A percentile compares a stretch with the other conserved stretches of the same genome.
These are phyloP conservation scores for Microtus richardsoni DNA, from an alignment of 2,113 vertebrate species.

Conservation along the genomic window DNA sequence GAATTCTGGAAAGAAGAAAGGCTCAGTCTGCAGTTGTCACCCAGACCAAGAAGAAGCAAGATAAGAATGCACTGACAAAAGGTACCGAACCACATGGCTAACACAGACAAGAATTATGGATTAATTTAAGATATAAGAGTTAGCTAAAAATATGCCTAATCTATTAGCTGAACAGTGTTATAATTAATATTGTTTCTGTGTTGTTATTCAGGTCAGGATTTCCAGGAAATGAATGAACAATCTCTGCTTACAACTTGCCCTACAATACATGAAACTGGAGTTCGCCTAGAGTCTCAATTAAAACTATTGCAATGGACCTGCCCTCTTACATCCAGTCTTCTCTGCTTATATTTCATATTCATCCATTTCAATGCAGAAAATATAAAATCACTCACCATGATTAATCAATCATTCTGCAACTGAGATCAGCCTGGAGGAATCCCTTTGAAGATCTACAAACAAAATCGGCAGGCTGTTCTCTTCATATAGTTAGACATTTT, in stretches of 20 bases:
- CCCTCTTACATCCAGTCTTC: background rate
- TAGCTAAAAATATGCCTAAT: no score
- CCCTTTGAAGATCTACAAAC: constrained; percentile 57
- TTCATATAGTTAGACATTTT: constrained; percentile 34
- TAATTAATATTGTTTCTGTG: no score
- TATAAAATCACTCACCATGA: constrained; percentile 38
- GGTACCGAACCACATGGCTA: no score
- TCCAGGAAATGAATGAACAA: no score
- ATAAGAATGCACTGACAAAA: no score
- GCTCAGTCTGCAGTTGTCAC: no score
- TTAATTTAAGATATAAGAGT: no score
- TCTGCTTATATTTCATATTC: background rate
- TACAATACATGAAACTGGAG: constrained; percentile 16
- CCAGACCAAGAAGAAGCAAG: no score
- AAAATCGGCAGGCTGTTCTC: constrained; percentile 7
- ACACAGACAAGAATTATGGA: no score
- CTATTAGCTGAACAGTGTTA: no score
- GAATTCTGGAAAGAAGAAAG: no score
- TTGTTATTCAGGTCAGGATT: no score
- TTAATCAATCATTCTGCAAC: constrained; percentile 57
- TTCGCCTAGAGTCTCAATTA: background rate
- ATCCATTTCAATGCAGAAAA: constrained; percentile 51
- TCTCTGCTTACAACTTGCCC: background rate
- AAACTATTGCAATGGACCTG: background rate
- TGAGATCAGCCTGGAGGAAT: constrained; percentile 46